Conservation (phyloP, 2,888 invertebrate genomes). For the Smittia sp. region DNA sequence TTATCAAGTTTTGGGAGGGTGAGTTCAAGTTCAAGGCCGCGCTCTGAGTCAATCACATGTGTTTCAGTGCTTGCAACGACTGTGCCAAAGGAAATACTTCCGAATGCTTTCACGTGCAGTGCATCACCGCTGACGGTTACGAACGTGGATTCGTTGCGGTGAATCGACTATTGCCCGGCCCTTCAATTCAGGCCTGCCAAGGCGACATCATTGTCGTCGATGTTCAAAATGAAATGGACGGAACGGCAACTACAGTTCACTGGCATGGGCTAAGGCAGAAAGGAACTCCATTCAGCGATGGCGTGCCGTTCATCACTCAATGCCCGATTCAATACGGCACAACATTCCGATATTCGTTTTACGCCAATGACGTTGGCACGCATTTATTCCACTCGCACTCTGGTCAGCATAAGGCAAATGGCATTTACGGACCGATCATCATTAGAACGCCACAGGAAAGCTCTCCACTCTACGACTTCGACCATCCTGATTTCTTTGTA, state of each 20-base stretch:
- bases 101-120: conserved; percentile 55
- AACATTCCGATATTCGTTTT: conserved; percentile 69
- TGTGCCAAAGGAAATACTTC: conserved; percentile 48
- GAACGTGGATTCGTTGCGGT: conserved; percentile 51
- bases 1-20: conserved; percentile 49
- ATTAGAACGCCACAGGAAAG: conserved; percentile 63
- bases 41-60: not conserved
- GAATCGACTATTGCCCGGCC: conserved; percentile 56
- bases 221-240: conserved; percentile 67
- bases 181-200: conserved; percentile 65
- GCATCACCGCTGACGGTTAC: conserved; percentile 47
- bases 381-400: conserved; percentile 71
- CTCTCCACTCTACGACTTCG: conserved; percentile 69
- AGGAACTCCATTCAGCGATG: conserved; percentile 71
- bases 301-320: conserved; percentile 73
- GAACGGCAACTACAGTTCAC: conserved; percentile 68
- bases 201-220: conserved; percentile 73
- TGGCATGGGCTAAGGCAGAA: conserved; percentile 69
- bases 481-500: conserved; percentile 67
- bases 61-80: conserved; percentile 50
- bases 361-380: conserved; percentile 65
- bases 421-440: conserved; percentile 72
- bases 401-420: conserved; percentile 72
- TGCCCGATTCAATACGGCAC: conserved; percentile 69
- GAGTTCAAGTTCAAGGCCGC: conserved; percentile 42